Evolutionary conservation across 2,113 vertebrate genomes (phyloP).

Genomic region (Anarrhichthys ocellatus): DNA sequence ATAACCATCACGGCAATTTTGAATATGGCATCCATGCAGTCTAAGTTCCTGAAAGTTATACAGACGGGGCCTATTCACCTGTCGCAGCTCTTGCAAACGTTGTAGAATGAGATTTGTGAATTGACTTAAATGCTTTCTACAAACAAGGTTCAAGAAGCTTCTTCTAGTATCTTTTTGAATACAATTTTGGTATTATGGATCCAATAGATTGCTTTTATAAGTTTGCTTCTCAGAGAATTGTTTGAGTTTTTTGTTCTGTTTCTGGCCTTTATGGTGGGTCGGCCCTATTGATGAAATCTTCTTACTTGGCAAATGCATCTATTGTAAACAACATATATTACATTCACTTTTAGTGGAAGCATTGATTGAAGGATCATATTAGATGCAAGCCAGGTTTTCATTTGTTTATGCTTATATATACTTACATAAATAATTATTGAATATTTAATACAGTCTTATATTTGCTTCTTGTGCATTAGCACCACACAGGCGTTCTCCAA

Average conservation of each 20-base stretch:
- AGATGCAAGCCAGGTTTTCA: not conserved
- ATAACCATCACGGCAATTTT: not conserved
- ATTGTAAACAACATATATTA: not conserved
- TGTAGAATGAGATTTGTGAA: not conserved
- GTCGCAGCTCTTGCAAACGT: not conserved
- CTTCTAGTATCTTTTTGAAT: not conserved
- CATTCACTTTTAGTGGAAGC: conserved; percentile 12
- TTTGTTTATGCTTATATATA: not conserved
- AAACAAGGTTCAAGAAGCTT: not conserved
- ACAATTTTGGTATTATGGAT: not conserved
- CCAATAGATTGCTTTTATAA: conserved; percentile 2
- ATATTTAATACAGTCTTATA: not conserved
- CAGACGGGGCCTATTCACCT: not conserved
- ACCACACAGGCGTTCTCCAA: not conserved
- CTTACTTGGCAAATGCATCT: not conserved
- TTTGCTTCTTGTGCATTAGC: not conserved
- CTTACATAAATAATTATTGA: not conserved
- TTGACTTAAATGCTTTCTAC: not conserved
- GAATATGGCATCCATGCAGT: not conserved
- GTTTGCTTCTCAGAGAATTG: not conserved
- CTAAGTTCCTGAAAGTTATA: not conserved
- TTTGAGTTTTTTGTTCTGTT: not conserved
- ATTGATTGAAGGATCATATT: not conserved
- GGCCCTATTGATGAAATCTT: not conserved
- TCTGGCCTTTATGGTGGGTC: not conserved